Evolutionary conservation across 2,113 vertebrate genomes (phyloP).

Genomic region (Alosa alosa): DNA sequence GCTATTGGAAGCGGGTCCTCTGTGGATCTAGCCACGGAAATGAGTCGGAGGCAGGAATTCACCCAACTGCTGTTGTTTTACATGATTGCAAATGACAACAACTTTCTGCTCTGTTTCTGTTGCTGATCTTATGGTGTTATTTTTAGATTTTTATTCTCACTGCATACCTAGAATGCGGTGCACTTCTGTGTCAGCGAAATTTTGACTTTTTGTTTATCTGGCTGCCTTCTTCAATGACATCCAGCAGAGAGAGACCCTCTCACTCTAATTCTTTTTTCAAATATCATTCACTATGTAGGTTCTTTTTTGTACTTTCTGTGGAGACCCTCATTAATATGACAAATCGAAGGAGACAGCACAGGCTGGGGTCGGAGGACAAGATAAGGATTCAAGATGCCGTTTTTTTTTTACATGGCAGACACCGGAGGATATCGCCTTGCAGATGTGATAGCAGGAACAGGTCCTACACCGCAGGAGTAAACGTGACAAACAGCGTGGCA

Average conservation of each 20-base stretch:
- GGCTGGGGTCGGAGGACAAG: conserved; percentile 5
- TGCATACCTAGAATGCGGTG: not conserved
- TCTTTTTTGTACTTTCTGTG: not conserved
- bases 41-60: not conserved
- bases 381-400: conserved; percentile 30
- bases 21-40: not conserved
- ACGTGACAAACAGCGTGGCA: conserved; percentile 18
- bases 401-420: conserved; percentile 30
- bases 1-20: not conserved
- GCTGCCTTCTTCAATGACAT: not conserved
- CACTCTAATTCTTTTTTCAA: not conserved
- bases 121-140: not conserved
- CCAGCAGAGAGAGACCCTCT: not conserved
- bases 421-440: conserved; percentile 30
- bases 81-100: conserved; percentile 12
- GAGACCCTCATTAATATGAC: not conserved
- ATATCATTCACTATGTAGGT: not conserved
- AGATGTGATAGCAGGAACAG: conserved; percentile 15
- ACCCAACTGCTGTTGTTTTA: conserved; percentile 11
- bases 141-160: not conserved
- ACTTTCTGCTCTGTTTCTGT: conserved; percentile 8
- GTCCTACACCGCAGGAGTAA: conserved; percentile 24
- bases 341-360: conserved; percentile 11
- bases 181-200: not conserved
- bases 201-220: not conserved